phyloP scores from a whole-genome alignment of 2,113 vertebrate genomes.

The Callorhinus ursinus region DNA sequence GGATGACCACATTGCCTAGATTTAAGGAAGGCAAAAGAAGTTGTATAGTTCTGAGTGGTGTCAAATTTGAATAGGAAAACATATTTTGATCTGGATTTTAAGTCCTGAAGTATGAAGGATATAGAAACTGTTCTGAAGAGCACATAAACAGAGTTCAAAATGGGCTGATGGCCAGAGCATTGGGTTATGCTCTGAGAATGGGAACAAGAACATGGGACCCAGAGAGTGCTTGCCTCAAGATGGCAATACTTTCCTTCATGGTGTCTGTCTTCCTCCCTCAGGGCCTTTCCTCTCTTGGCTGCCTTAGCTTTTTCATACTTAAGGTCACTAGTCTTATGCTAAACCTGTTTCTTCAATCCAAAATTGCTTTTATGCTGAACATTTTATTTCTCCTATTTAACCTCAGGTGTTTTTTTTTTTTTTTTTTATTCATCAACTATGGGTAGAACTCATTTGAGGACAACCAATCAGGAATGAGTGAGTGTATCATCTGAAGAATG shows the following conservation, averaged over 20 bases:
- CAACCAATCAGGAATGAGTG: neutral
- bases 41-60: neutral
- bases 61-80: neutral
- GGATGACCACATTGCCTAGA: neutral
- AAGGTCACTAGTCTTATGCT: neutral
- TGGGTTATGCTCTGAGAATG: neutral
- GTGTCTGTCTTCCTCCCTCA: no score
- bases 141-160: neutral
- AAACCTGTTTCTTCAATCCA: neutral
- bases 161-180: neutral
- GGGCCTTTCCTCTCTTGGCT: neutral
- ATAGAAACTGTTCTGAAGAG: neutral
- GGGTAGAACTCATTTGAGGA: neutral
- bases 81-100: neutral
- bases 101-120: neutral
- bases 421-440: neutral
- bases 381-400: neutral
- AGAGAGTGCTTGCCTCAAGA: fast-evolving
- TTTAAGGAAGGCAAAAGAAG: neutral
- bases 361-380: neutral
- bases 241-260: fast-evolving
- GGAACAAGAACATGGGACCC: neutral
- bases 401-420: neutral
- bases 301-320: neutral
- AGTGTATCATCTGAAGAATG: neutral